These are phyloP conservation scores for Genyomyrus donnyi DNA, from an alignment of 2,113 vertebrate species.

Conservation along the genomic window DNA sequence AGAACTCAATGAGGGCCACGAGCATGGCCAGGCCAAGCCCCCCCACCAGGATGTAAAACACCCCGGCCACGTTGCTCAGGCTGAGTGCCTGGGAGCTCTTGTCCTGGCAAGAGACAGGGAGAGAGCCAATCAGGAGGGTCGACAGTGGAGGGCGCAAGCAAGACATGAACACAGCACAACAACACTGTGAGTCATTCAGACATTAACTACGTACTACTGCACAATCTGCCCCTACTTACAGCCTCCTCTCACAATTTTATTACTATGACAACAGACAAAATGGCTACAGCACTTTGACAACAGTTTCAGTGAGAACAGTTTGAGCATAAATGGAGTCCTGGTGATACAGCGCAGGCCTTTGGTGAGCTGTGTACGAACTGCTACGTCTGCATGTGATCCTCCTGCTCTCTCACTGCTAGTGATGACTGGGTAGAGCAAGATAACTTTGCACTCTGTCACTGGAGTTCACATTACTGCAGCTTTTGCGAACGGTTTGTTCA, in stretches of 20 bases:
- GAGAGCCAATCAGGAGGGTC: background rate
- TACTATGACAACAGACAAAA: constrained; percentile 13
- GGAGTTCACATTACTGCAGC: background rate
- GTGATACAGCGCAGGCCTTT: background rate
- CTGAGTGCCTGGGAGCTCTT: constrained; percentile 97
- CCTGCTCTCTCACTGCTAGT: background rate
- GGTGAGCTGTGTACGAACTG: background rate
- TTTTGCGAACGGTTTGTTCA: background rate
- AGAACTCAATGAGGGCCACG: constrained; percentile 99
- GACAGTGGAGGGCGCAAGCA: background rate
- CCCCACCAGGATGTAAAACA: constrained; percentile 99
- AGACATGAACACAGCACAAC: background rate
- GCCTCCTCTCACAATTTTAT: background rate
- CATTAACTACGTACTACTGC: background rate
- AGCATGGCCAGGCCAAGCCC: constrained; percentile 98
- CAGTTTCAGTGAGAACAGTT: background rate
- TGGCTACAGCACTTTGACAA: constrained; percentile 12
- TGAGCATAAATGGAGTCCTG: background rate
- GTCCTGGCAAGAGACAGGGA: constrained; percentile 75
- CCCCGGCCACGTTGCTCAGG: constrained; percentile 98
- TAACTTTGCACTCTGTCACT: background rate
- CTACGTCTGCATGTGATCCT: background rate
- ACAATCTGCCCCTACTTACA: background rate
- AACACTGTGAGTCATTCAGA: background rate
- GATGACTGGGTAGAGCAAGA: background rate